These are phyloP conservation scores for Actenoides lindsayi DNA, from an alignment of 2,113 vertebrate species.

Conservation along the genomic window DNA sequence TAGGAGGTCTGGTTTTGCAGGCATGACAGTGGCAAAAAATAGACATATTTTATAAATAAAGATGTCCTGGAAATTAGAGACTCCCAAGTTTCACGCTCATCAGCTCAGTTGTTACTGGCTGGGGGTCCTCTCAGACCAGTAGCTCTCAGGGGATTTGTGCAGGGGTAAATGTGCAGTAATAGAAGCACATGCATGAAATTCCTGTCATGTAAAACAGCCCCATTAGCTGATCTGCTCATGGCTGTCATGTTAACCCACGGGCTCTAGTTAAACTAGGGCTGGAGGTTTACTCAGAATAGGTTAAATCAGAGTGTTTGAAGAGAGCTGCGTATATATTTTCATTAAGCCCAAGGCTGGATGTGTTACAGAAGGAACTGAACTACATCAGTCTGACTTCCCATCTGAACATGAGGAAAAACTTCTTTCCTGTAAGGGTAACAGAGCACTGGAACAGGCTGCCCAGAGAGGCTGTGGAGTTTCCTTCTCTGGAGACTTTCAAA, in stretches of 20 bases:
- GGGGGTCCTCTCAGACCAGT: not conserved
- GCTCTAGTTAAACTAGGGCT: not conserved
- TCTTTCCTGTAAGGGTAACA: not conserved
- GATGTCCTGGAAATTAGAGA: slow-evolving; percentile 48
- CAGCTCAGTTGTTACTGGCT: slow-evolving; percentile 54
- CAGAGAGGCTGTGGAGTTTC: not conserved
- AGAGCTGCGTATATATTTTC: not conserved
- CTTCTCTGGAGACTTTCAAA: not conserved
- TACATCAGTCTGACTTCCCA: not conserved
- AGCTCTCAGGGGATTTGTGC: not conserved
- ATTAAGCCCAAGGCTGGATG: not conserved
- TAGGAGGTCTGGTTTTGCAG: slow-evolving; percentile 3
- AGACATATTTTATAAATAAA: slow-evolving; percentile 49
- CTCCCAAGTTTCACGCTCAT: not conserved
- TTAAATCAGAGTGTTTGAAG: not conserved
- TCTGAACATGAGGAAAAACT: not conserved
- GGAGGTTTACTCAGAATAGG: not conserved
- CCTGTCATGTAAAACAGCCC: not conserved
- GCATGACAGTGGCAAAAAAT: slow-evolving; percentile 1
- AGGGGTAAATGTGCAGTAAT: not conserved
- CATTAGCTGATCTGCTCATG: not conserved
- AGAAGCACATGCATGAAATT: slow-evolving; percentile 44
- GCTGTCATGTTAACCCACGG: not conserved
- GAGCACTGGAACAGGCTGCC: not conserved
- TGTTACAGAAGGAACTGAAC: not conserved